Percentiles rank a stretch among this genome's conserved stretches.
Evolutionary conservation across 2,888 invertebrate genomes (phyloP).

Genomic region (Stenchaetothrips biformis): DNA sequence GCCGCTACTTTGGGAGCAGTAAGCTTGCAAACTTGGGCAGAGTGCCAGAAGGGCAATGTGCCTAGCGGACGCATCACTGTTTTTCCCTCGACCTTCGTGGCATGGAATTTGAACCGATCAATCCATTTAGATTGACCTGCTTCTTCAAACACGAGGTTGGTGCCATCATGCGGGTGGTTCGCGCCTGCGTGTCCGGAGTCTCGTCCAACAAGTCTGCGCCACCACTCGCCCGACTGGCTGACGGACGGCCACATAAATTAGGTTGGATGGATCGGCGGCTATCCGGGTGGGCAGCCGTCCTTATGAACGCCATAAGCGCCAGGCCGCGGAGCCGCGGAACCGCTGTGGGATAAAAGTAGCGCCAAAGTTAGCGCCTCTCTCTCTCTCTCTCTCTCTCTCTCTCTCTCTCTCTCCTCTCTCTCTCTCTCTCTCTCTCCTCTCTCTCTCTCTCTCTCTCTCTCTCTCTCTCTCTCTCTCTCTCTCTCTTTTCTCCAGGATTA

Average conservation of each 20-base stretch:
- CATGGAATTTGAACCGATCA: too few relatives aligned
- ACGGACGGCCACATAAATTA: not conserved
- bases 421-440: not conserved
- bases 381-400: not conserved
- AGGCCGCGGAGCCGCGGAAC: not conserved
- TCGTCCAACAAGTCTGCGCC: too few relatives aligned
- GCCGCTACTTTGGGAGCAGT: too few relatives aligned
- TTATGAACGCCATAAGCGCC: conserved; percentile 1
- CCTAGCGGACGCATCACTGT: too few relatives aligned
- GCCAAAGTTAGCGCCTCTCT: not conserved
- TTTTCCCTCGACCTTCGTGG: too few relatives aligned
- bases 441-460: not conserved
- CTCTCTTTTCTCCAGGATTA: not conserved
- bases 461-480: too few relatives aligned
- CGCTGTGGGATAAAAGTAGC: not conserved
- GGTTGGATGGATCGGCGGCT: not conserved
- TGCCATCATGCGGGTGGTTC: too few relatives aligned
- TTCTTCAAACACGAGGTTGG: too few relatives aligned
- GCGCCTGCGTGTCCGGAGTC: too few relatives aligned
- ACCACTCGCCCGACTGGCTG: not conserved
- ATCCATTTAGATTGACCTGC: too few relatives aligned
- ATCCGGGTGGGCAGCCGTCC: not conserved
- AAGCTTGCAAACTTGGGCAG: too few relatives aligned
- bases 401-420: not conserved
- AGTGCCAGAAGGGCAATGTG: too few relatives aligned